Evolutionary conservation across 1,140 invertebrate genomes (phyloP).

Genomic region (Drosophila ohnishii): DNA sequence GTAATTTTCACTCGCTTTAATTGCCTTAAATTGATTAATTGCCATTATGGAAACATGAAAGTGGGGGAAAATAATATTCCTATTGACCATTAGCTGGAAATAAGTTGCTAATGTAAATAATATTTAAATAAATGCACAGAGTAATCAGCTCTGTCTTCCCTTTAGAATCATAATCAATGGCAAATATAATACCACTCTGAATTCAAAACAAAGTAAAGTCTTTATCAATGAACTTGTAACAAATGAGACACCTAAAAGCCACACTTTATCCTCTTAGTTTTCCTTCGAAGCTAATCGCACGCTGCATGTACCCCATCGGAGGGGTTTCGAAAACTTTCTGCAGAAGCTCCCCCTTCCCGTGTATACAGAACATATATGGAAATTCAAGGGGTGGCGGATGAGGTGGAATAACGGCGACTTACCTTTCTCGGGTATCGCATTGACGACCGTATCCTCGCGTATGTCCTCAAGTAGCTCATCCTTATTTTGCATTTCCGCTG

Average conservation of each 20-base stretch:
- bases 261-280: not conserved
- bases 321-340: slow-evolving; percentile 3
- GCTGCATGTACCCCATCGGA: slow-evolving; percentile 9
- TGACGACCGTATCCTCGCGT: slow-evolving; percentile 76
- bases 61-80: not conserved
- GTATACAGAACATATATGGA: slow-evolving; percentile 2
- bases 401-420: slow-evolving; percentile 33
- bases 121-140: not conserved
- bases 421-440: slow-evolving; percentile 82
- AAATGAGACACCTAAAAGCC: slow-evolving; percentile 10
- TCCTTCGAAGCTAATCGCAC: slow-evolving; percentile 4
- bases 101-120: not conserved
- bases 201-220: not conserved
- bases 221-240: not conserved
- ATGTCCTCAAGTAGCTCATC: slow-evolving; percentile 82
- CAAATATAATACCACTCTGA: too few relatives aligned
- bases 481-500: slow-evolving; percentile 82
- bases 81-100: not conserved
- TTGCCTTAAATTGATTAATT: not conserved
- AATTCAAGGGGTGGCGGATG: slow-evolving; percentile 10
- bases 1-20: not conserved
- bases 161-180: not conserved
- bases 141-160: not conserved
- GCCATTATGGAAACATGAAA: not conserved
- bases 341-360: not conserved